Evolutionary conservation across 2,888 invertebrate species (phyloP).

Genomic region (Habrosyne pyritoides): DNA sequence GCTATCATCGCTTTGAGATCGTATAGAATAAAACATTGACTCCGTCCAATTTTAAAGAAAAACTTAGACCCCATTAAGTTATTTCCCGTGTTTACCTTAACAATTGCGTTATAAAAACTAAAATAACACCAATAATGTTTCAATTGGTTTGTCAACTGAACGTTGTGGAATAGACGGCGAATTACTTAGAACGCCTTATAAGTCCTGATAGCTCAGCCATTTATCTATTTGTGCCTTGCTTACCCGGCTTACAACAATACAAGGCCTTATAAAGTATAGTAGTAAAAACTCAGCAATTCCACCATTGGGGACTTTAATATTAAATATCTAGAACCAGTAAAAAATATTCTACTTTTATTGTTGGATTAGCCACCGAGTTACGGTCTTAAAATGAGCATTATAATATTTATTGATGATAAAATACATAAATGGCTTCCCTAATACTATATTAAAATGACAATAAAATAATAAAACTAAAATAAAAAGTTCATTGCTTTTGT

Average conservation of each 20-base stretch:
- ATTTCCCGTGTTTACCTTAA: neutral
- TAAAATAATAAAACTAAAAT: too few species aligned
- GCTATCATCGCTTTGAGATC: too few species aligned
- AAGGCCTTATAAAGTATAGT: neutral
- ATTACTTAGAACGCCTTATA: slow-evolving; percentile 10
- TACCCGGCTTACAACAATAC: slow-evolving; percentile 3
- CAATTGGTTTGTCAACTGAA: slow-evolving; percentile 5
- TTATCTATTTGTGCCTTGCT: neutral
- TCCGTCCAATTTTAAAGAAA: too few species aligned
- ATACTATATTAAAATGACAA: too few species aligned
- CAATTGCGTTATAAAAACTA: slow-evolving; percentile 4
- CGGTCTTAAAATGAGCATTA: neutral
- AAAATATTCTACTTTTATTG: neutral
- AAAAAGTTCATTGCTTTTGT: too few species aligned
- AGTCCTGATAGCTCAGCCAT: slow-evolving; percentile 1
- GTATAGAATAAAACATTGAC: too few species aligned
- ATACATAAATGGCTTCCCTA: too few species aligned
- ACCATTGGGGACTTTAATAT: neutral
- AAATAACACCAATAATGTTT: slow-evolving; percentile 5
- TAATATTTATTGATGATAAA: too few species aligned
- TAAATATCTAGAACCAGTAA: neutral
- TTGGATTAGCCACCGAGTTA: neutral
- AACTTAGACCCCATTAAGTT: neutral
- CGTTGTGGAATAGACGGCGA: neutral
- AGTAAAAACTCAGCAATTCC: neutral